Evolutionary conservation across 2,888 invertebrate genomes (phyloP), one percentile per base, ranked within the genome.

Genomic region (Sarcophaga variegata): DNA sequence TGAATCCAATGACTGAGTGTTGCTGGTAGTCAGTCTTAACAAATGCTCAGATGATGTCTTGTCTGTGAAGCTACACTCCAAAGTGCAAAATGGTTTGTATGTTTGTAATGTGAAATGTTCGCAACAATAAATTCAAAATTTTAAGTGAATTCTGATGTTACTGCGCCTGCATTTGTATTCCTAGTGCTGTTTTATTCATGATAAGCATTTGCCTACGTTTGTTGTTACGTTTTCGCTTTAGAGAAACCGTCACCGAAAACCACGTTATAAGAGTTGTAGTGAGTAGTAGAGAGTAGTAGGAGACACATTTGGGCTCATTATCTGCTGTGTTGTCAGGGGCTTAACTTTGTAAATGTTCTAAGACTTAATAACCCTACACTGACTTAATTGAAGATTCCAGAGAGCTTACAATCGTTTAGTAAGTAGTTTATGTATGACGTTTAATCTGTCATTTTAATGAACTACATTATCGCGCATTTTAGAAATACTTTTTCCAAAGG

Each of bases 161-260:
- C 54, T 54, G 12, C 5, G 12, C 14, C 54, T 54, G 54, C 1
- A 63, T 60, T 60, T 64, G 12, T 64, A 10, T 64, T 22, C 10
- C 14, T 66, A 37, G 5, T 66, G 27, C 22, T 76, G 60, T n/a
- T 63, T 74, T 27, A 60, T 20, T 74, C 12, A 27, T 49, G 25
- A 71, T 71, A 67, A 37, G 63, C 66, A 67, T 59, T 67, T 54
- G 17, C 54, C 17, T 54, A 17, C 5, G 4, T 54, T 54, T 54
- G 54, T 54, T 37, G 37, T 37, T 37, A 10, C 14, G 4, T 54
- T 54, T 54, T 54, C 12, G 54, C 5, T 54, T 17, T 17, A 14
- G 5, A 54, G 4, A 17, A 54, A 54, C 54, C 54, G 17, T 54
- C 12, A 54, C 2, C 5, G 4, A 54, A 54, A 54, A 54, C 54